phyloP scores from a whole-genome alignment of 2,113 vertebrate genomes.

The Onychostoma macrolepis region DNA sequence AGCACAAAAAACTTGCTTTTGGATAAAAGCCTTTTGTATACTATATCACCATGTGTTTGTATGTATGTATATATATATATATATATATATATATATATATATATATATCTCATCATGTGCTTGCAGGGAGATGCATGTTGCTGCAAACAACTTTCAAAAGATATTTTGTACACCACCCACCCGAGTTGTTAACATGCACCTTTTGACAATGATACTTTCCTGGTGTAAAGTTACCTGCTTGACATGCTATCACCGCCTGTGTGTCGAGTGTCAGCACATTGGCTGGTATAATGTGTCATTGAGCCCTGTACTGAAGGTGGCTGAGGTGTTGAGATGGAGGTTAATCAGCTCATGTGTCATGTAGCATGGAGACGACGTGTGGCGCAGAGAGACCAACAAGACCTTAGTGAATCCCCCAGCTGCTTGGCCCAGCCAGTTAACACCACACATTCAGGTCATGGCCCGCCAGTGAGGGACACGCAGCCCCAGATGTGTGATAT shows the following conservation, averaged over 20 bases:
- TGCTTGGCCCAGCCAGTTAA: constrained; percentile 73
- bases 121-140: background rate
- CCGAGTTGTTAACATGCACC: constrained; percentile 29
- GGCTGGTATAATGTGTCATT: constrained; percentile 36
- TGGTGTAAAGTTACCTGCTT: constrained; percentile 28
- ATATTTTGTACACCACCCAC: constrained; percentile 28
- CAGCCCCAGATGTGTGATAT: constrained; percentile 74
- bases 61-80: too few species aligned
- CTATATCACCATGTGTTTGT: background rate
- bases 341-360: constrained; percentile 51
- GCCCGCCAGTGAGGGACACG: constrained; percentile 62
- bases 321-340: constrained; percentile 27
- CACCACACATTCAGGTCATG: constrained; percentile 68
- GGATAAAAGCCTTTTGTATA: background rate
- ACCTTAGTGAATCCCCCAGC: constrained; percentile 61
- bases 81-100: too few species aligned
- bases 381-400: constrained; percentile 41
- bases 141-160: constrained; percentile 22
- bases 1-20: background rate
- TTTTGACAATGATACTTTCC: constrained; percentile 23
- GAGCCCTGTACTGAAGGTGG: constrained; percentile 17
- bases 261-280: constrained; percentile 23
- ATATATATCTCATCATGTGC: background rate
- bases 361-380: constrained; percentile 27
- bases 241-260: constrained; percentile 33